These are phyloP conservation scores for Gnathonemus echidnorhynchus DNA, from an alignment of 2,113 vertebrate genomes.

Conservation along the genomic window DNA sequence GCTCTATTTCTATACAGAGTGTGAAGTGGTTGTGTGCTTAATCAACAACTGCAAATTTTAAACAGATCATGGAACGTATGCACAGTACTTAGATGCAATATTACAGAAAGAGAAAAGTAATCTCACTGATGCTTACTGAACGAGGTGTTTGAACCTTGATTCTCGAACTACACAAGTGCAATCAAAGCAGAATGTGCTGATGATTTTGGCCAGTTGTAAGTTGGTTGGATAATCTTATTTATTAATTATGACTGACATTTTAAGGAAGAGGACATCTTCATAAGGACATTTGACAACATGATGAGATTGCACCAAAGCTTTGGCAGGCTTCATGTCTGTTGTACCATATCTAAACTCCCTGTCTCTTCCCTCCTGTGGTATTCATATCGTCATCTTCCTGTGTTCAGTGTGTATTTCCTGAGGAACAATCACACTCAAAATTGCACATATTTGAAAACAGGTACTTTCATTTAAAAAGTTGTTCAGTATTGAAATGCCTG, in stretches of 20 bases:
- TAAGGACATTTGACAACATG: background rate
- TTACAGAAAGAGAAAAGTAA: background rate
- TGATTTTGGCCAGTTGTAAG: background rate
- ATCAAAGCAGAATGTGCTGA: background rate
- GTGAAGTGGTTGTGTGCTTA: background rate
- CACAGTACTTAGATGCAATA: background rate
- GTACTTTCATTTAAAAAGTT: background rate
- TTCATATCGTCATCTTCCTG: background rate
- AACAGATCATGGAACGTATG: background rate
- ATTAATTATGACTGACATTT: background rate
- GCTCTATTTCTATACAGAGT: background rate
- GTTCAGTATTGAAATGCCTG: background rate
- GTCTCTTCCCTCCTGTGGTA: background rate
- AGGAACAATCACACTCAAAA: background rate
- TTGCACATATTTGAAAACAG: background rate
- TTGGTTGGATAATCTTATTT: background rate
- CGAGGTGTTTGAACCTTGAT: background rate
- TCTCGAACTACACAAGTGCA: background rate
- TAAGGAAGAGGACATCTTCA: background rate
- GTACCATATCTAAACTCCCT: background rate
- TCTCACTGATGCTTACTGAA: background rate
- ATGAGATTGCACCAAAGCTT: background rate
- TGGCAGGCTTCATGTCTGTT: background rate
- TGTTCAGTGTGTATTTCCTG: background rate
- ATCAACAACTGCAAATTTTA: background rate